Percentiles rank a stretch among this genome's conserved stretches.
Conservation (phyloP, 2,113 vertebrate species). For the Epinephelus fuscoguttatus region DNA sequence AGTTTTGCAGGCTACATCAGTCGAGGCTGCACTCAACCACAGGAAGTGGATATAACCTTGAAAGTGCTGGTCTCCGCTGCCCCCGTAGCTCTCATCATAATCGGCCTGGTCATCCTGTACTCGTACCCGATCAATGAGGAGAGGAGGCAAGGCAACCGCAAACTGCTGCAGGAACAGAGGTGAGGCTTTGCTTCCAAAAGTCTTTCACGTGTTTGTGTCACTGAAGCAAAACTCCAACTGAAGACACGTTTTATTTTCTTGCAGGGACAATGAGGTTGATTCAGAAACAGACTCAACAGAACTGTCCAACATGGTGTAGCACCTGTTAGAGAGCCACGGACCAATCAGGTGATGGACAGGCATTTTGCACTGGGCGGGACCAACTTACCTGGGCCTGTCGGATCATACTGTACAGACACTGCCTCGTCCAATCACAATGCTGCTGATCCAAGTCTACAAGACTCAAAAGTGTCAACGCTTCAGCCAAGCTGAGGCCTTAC, state of each 20-base stretch:
- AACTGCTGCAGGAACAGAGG: slow-evolving; percentile 91
- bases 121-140: slow-evolving; percentile 94
- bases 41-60: slow-evolving; percentile 88
- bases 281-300: slow-evolving; percentile 80
- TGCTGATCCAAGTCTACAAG: slow-evolving; percentile 36
- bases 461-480: neutral
- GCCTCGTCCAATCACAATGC: slow-evolving; percentile 53
- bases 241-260: neutral
- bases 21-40: slow-evolving; percentile 90
- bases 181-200: slow-evolving; percentile 53
- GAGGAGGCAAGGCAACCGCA: slow-evolving; percentile 90
- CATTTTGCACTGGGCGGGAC: slow-evolving; percentile 68
- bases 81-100: slow-evolving; percentile 89
- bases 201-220: neutral
- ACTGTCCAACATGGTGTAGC: slow-evolving; percentile 69
- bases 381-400: slow-evolving; percentile 43
- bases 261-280: slow-evolving; percentile 80
- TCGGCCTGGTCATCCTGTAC: slow-evolving; percentile 92
- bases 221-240: neutral
- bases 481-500: neutral
- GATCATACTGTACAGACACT: slow-evolving; percentile 9
- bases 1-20: slow-evolving; percentile 95
- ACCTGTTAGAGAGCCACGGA: slow-evolving; percentile 5
- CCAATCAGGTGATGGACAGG: slow-evolving; percentile 33
- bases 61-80: slow-evolving; percentile 92